These are phyloP conservation scores for Hafferia zeledoni DNA, from an alignment of 2,797 vertebrate species.

Conservation along the genomic window DNA sequence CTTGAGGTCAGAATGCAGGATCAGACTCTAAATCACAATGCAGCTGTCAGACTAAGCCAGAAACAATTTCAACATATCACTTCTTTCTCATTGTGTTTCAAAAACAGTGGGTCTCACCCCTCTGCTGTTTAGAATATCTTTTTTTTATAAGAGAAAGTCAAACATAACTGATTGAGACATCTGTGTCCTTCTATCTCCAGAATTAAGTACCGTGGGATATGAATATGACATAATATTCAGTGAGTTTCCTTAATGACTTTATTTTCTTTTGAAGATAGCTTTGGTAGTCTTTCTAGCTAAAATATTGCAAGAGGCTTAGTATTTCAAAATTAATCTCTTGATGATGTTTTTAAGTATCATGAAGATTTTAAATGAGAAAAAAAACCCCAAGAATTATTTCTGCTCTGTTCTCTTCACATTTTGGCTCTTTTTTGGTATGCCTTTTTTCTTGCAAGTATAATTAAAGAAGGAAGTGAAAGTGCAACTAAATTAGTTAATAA, in stretches of 20 bases:
- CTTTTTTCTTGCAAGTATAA: not conserved
- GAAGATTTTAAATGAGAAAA: not conserved
- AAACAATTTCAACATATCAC: not conserved
- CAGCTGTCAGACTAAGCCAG: not conserved
- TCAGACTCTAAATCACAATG: not conserved
- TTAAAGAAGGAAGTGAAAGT: not conserved
- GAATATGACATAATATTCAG: slow-evolving; percentile 11
- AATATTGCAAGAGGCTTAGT: slow-evolving; percentile 33
- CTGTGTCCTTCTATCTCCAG: slow-evolving; percentile 23
- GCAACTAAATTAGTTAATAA: not conserved
- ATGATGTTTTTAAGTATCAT: not conserved
- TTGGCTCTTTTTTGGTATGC: not conserved
- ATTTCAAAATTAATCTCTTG: slow-evolving; percentile 43
- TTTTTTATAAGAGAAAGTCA: slow-evolving; percentile 49
- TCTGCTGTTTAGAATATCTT: not conserved
- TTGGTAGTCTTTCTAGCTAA: slow-evolving; percentile 23
- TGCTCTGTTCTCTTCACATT: not conserved
- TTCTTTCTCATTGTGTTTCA: not conserved
- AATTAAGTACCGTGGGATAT: slow-evolving; percentile 44
- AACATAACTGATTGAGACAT: slow-evolving; percentile 39
- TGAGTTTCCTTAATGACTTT: slow-evolving; percentile 18
- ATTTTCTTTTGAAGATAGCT: slow-evolving; percentile 41
- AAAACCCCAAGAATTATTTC: not conserved
- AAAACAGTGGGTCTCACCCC: slow-evolving; percentile 25
- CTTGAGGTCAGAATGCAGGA: slow-evolving; percentile 9